Base-by-base conservation (phyloP, 1,140 invertebrate species). In the Chrysoperla carnea region DNA sequence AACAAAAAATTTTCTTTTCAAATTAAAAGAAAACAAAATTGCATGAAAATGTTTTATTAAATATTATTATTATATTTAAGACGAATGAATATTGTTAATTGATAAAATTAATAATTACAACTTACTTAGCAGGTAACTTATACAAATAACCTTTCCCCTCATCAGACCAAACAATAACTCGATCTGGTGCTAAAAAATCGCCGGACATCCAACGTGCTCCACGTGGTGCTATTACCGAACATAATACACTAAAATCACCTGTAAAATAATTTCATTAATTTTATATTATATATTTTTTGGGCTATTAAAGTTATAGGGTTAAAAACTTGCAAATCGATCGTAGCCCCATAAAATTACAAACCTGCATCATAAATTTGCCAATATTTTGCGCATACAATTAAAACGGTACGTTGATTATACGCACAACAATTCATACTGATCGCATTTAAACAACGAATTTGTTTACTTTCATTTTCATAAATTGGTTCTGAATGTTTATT, bases 381-480 rank as follows among this genome's bases (percentile, higher is more conserved):
- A 65, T 90, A 92, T 56, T 92, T 94, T 1, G 88, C 83, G 58
- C 90, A 94, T 1, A 98, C 89, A 35, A 99, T 87, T 1, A 99
- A 71, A 17, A 99, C 89, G 0, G 93, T 98, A 38, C 95, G 70
- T 55, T 96, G 91, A 64, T 98, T 97, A 54, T 90, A 87, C 1
- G 84, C 72, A 61, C 93, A 98, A 59, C 92, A 98, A 40, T 84
- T 86, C 57, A 99, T 72, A 4, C 82, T 86, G 17, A 92, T 73
- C 5, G 94, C 93, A 68, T 96, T 95, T 7, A 91, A 61, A 57
- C 92, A 92, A 9, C 85, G 73, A 31, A 99, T 94, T 58, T 91
- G 86, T 63, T 99, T 99, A 28, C 90, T 96, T 60, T 99, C 95
- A 62, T 98, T 90, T 63, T 99, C 95, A 58, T 88, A 93, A 29